Percentiles rank a stretch among this genome's conserved stretches.
Evolutionary conservation across 2,113 vertebrate genomes (phyloP).

Genomic region (Pseudopipra pipra): DNA sequence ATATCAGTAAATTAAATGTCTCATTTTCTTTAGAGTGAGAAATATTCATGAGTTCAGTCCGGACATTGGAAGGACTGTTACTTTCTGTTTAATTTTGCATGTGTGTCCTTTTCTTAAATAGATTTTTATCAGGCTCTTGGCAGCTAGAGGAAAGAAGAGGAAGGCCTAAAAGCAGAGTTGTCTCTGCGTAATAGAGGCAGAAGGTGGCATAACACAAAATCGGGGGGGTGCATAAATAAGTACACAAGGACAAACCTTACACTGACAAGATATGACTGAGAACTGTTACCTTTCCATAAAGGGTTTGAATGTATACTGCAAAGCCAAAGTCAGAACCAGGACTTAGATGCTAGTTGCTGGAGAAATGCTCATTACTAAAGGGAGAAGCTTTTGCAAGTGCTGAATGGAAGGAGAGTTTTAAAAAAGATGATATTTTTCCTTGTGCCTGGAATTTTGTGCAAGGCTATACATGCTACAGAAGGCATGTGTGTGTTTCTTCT

Average conservation of each 20-base stretch:
- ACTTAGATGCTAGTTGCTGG: neutral
- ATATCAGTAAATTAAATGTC: constrained; percentile 10
- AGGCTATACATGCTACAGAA: constrained; percentile 67
- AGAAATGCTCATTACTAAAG: neutral
- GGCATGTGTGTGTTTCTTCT: constrained; percentile 75
- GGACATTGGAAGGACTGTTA: constrained; percentile 13
- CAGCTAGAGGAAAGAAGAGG: constrained; percentile 70
- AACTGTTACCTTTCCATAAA: neutral
- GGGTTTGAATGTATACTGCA: neutral
- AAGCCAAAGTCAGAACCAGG: constrained; percentile 23
- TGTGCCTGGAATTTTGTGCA: constrained; percentile 65
- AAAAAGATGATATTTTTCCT: constrained; percentile 59
- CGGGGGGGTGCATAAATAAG: constrained; percentile 33
- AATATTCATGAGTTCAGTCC: neutral
- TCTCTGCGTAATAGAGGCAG: constrained; percentile 78
- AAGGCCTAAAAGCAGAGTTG: constrained; percentile 77
- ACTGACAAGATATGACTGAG: neutral
- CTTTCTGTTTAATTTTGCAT: constrained; percentile 1
- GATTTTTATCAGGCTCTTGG: constrained; percentile 71
- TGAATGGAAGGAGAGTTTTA: constrained; percentile 61
- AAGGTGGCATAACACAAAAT: neutral
- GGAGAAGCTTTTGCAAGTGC: constrained; percentile 49
- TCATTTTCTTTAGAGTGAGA: constrained; percentile 24
- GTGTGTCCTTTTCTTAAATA: constrained; percentile 60
- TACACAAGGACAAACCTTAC: neutral